Base-by-base conservation (phyloP, 2,113 vertebrate species). In the Ammodramus savannarum region DNA sequence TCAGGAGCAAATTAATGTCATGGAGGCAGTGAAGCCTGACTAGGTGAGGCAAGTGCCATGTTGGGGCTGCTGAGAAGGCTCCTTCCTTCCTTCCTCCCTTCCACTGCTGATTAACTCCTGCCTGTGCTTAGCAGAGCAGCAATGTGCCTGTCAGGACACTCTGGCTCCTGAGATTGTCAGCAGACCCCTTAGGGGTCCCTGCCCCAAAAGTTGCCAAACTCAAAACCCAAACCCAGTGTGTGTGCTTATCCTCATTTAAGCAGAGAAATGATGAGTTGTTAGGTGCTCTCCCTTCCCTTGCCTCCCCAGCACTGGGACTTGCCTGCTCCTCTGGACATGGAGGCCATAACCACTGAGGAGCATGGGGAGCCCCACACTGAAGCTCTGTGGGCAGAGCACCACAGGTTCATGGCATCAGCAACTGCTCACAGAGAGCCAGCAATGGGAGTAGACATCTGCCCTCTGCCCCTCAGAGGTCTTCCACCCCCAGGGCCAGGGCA, bases 1-100 rank as follows among this genome's bases (percentile, higher is more conserved):
- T 95, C 76, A 84, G 76, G 46, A 96, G 32, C 63, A 93, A 84
- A 94, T 96, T 84, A 84, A 54, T 38, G 83, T 89, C 63, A 86
- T 12, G 3, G 48, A 93, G 72, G 55, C 72, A 84, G 32, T 6
- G 68, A 90, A 88, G 78, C 85, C 59, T 83, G 59, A 88, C 68
- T 46, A 39, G 67, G 38, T 80, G 51, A 83, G 38, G 78, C 19
- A 21, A 4, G 22, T 73, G 62, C 39, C 58, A 41, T 0, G 0
- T 75, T 72, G 68, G 74, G 63, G 61, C 78, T 82, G 74, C 77
- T 61, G 57, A 59, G 74, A 44, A 76, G 57, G 44, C 44, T 91
- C 51, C 49, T 85, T 61, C 8, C 1, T 61, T 20, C 16, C 44
- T 46, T 11, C 46, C 49, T 82, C 68, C 8, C 1, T 61, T 87